These are phyloP conservation scores for Stercorarius parasiticus DNA, from an alignment of 2,113 vertebrate species.

Conservation along the genomic window DNA sequence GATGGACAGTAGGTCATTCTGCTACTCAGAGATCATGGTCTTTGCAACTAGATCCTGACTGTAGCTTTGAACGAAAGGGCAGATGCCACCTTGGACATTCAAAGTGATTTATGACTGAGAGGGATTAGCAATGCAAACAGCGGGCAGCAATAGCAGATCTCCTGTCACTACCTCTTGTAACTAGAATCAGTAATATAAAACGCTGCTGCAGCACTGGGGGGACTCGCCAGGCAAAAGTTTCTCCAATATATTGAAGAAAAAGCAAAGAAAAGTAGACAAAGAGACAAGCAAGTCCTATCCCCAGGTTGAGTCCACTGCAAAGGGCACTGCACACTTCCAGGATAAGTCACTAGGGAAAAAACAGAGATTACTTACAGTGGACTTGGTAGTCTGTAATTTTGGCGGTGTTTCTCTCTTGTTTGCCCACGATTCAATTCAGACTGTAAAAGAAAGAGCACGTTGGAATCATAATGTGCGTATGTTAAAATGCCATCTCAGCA, in stretches of 20 bases:
- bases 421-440: neutral
- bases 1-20: neutral
- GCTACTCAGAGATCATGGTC: neutral
- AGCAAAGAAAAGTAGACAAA: neutral
- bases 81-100: neutral
- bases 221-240: neutral
- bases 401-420: neutral
- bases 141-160: neutral
- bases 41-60: neutral
- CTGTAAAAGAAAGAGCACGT: neutral
- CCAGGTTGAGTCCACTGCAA: neutral
- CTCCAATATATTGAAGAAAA: neutral
- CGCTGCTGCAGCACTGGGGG: neutral
- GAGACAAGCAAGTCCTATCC: neutral
- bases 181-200: neutral
- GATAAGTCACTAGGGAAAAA: neutral
- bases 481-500: neutral
- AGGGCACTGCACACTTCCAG: neutral
- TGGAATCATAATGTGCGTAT: neutral
- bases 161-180: neutral
- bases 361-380: constrained; percentile 34
- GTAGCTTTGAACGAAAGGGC: neutral
- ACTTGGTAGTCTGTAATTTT: neutral
- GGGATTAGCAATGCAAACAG: neutral
- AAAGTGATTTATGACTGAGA: neutral